A percentile compares a stretch with the other conserved stretches of the same genome.
These are phyloP conservation scores for Acanthoscelides obtectus DNA, from an alignment of 2,888 invertebrate genomes.

Conservation along the genomic window DNA sequence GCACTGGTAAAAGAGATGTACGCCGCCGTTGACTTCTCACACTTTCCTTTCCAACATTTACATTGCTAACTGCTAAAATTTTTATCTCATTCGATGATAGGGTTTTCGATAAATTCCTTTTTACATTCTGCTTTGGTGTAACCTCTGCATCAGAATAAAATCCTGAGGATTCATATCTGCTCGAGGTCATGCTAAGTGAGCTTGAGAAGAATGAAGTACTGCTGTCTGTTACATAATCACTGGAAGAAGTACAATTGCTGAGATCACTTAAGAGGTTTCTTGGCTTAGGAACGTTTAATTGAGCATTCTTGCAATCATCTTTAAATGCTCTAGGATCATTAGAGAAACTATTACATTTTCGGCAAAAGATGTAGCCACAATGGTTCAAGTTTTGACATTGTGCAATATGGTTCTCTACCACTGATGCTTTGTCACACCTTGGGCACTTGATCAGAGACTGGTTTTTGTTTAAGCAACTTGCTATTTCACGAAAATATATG, in stretches of 20 bases:
- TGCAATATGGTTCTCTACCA: conserved; percentile 39
- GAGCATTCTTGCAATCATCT: conserved; percentile 37
- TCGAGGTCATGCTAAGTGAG: conserved; percentile 17
- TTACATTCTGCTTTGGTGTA: conserved; percentile 25
- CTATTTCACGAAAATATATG: conserved; percentile 29
- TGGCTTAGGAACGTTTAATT: conserved; percentile 11
- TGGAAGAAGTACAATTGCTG: conserved; percentile 21
- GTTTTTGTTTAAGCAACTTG: conserved; percentile 28
- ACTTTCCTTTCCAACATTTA: neutral
- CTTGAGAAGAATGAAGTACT: conserved; percentile 18
- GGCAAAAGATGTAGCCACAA: too few species aligned
- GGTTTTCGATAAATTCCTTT: conserved; percentile 25
- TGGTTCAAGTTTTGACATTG: conserved; percentile 35
- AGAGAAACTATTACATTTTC: conserved; percentile 39
- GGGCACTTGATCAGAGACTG: too few species aligned
- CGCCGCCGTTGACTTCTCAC: conserved; percentile 6
- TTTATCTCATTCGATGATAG: conserved; percentile 1
- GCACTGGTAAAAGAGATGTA: conserved; percentile 18
- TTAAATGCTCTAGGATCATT: conserved; percentile 37
- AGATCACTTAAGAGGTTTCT: conserved; percentile 22
- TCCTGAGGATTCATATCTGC: conserved; percentile 19
- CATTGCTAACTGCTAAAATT: conserved; percentile 7
- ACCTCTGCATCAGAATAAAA: conserved; percentile 28
- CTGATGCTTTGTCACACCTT: conserved; percentile 34
- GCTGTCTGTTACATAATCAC: conserved; percentile 18